phyloP scores from a whole-genome alignment of 92 coral and sea anemone species.

The Heteractis magnifica region DNA sequence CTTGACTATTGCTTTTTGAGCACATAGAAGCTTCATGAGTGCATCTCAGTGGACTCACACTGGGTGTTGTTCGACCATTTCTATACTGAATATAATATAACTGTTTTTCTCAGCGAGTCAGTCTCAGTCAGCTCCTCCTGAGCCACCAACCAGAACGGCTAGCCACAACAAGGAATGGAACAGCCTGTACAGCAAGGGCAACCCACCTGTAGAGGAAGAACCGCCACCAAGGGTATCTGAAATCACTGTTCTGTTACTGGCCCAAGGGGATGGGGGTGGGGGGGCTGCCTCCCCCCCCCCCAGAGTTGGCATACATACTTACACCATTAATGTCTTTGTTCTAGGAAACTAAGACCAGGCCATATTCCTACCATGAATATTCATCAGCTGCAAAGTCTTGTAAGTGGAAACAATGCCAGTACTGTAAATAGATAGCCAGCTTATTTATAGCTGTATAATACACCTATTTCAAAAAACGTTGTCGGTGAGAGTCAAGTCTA shows the following conservation, averaged over 20 bases:
- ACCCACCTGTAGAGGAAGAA: constrained; percentile 7
- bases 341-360: constrained; percentile 48
- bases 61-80: constrained; percentile 2
- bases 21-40: too few relatives aligned
- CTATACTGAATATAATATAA: too few relatives aligned
- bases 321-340: not conserved
- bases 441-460: too few relatives aligned
- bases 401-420: constrained; percentile 5
- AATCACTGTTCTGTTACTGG: not conserved
- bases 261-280: too few relatives aligned
- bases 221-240: constrained; percentile 18
- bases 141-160: constrained; percentile 77
- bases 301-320: too few relatives aligned
- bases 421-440: too few relatives aligned
- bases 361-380: constrained; percentile 52
- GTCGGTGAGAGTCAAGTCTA: too few relatives aligned
- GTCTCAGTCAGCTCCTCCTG: constrained; percentile 52
- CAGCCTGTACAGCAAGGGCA: constrained; percentile 36
- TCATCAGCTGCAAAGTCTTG: constrained; percentile 27
- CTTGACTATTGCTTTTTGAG: too few relatives aligned
- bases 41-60: too few relatives aligned
- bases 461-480: too few relatives aligned
- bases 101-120: not conserved
- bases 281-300: too few relatives aligned
- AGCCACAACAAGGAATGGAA: constrained; percentile 83